A percentile compares a stretch with the other conserved stretches of the same genome.
Evolutionary conservation across 2,797 vertebrate species (phyloP).

Genomic region (Channa striata): DNA sequence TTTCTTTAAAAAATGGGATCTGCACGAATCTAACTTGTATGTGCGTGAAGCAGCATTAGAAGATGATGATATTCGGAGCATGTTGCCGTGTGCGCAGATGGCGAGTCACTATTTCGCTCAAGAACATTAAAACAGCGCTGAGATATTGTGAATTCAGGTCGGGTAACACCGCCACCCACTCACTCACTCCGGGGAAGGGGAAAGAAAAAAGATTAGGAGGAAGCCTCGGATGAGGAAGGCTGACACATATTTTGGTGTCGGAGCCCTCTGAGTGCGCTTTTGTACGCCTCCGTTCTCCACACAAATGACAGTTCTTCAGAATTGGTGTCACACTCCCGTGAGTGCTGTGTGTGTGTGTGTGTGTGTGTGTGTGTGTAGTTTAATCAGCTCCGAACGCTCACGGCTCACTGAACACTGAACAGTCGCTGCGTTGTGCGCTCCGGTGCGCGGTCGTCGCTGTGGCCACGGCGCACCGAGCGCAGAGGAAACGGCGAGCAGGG

Average conservation of each 20-base stretch:
- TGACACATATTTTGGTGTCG: constrained; percentile 44
- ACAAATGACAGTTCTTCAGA: constrained; percentile 46
- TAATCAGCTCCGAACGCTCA: constrained; percentile 60
- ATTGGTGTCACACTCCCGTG: constrained; percentile 44
- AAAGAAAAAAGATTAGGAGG: background rate
- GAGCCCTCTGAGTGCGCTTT: constrained; percentile 26
- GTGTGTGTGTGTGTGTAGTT: constrained; percentile 16
- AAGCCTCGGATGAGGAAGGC: constrained; percentile 1
- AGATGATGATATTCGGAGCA: background rate
- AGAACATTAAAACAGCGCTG: constrained; percentile 15
- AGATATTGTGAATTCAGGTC: constrained; percentile 41
- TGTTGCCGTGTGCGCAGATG: constrained; percentile 3
- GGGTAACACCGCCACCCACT: constrained; percentile 33
- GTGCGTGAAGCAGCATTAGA: background rate
- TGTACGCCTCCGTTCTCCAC: constrained; percentile 41
- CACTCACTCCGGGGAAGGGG: background rate
- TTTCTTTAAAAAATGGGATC: constrained; percentile 4
- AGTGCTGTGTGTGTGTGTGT: constrained; percentile 24
- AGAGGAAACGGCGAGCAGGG: constrained; percentile 29
- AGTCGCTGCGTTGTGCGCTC: constrained; percentile 62
- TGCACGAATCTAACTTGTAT: background rate
- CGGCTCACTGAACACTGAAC: constrained; percentile 58
- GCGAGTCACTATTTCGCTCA: constrained; percentile 6
- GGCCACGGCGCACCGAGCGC: constrained; percentile 30
- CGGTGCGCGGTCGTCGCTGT: constrained; percentile 34